Base-by-base conservation (phyloP, 2,888 invertebrate species). In the Gasteruption jaculator region DNA sequence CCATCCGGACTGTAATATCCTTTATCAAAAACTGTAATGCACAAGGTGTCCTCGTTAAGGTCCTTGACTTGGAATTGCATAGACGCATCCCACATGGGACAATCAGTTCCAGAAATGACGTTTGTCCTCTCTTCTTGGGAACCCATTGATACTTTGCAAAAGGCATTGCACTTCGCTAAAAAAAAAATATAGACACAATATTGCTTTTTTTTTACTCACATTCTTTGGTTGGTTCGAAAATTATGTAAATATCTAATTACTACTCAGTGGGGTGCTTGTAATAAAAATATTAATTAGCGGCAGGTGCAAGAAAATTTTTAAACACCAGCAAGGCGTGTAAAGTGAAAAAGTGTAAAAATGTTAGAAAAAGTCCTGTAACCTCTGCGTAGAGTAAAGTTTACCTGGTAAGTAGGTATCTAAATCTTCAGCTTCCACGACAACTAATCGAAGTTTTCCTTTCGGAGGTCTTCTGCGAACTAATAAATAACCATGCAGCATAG, bases 61-160 rank as follows among this genome's bases (percentile, higher is more conserved):
- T 85, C 82, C 57, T 81, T 78, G 33, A 86, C 76, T 48, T 81
- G 78, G 64, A 86, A 86, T 69, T 86, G 86, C 85, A 86, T 86
- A 33, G 82, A 81, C 38, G 80, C 75, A 63, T 86, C 83, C 85
- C 86, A 86, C 45, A 81, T 73, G 8, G 85, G 80, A 47, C 68
- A 71, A 40, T 73, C 65, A 21, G 76, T 73, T 16, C 81, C 80
- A 41, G 76, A 76, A 12, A 76, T 74, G 15, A 82, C 74, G 24
- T 76, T 76, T 0, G 86, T 86, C 55, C 78, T 75, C 57, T 83
- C 81, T 57, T 81, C 81, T 69, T 85, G 85, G 19, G 79, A 79
- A 5, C 85, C 85, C 74, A 86, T 76, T 45, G 77, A 79, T 2
- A 85, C 82, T 72, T 84, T 83, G 67, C 85, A 85, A 64, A 83